These are phyloP conservation scores for Lamprotornis superbus DNA, from an alignment of 2,113 vertebrate species.

Conservation along the genomic window DNA sequence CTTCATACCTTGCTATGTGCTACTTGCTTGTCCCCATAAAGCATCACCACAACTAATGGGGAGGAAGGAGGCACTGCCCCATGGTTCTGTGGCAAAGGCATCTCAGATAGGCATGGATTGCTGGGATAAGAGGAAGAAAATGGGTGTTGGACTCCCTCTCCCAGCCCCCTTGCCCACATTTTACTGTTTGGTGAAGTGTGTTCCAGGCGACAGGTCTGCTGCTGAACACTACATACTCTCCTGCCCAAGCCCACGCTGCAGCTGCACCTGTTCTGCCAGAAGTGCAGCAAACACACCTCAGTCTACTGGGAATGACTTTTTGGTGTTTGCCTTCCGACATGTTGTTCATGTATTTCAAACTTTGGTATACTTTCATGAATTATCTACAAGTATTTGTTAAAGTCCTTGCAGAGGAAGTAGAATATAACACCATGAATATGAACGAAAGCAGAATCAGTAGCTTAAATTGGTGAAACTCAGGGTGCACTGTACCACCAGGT, in stretches of 20 bases:
- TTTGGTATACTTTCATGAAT: neutral
- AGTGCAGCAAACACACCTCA: neutral
- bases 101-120: neutral
- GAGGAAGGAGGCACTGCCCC: neutral
- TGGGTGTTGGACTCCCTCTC: neutral
- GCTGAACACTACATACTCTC: neutral
- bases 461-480: neutral
- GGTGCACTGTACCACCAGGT: neutral
- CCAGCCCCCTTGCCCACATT: rapidly evolving
- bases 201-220: neutral
- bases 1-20: neutral
- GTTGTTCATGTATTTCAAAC: neutral
- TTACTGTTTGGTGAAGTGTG: neutral
- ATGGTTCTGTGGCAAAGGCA: neutral
- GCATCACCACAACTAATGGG: neutral
- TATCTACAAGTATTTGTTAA: neutral
- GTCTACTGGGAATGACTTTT: neutral
- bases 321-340: neutral
- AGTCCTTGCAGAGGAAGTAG: neutral
- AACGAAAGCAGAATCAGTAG: neutral
- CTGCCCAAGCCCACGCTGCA: neutral
- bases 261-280: neutral
- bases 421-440: neutral
- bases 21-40: neutral
- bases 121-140: neutral